These are phyloP conservation scores for Recurvirostra avosetta DNA, from an alignment of 2,113 vertebrate genomes.

Conservation along the genomic window DNA sequence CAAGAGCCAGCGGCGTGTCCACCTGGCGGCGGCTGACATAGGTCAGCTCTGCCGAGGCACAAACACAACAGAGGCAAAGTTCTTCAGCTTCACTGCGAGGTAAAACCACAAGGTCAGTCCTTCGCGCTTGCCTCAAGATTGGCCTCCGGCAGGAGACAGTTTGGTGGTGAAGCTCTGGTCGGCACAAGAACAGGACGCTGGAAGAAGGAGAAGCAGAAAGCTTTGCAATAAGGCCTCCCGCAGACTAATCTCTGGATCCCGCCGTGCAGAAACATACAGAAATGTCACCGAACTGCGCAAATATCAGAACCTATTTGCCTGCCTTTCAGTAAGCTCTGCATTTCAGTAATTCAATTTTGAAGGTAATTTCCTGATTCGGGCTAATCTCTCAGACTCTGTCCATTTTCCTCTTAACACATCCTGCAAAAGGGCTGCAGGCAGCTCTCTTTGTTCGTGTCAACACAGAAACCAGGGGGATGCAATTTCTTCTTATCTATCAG, in stretches of 20 bases:
- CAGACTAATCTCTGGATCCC: background rate
- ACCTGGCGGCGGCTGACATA: rapidly evolving
- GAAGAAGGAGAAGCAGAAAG: background rate
- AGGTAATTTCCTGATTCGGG: constrained; percentile 38
- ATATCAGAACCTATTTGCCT: background rate
- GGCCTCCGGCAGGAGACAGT: background rate
- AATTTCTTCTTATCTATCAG: background rate
- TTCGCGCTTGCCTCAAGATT: background rate
- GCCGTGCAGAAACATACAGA: background rate
- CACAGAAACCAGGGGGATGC: background rate
- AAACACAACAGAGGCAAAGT: background rate
- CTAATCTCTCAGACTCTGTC: background rate
- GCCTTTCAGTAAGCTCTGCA: constrained; percentile 13
- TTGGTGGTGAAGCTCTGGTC: background rate
- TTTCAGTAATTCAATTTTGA: constrained; percentile 35
- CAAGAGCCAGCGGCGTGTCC: background rate
- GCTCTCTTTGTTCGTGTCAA: background rate
- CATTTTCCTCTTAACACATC: background rate
- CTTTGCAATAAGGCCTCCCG: background rate
- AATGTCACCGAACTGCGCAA: constrained; percentile 26
- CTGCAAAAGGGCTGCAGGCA: background rate
- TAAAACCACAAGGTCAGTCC: constrained; percentile 2
- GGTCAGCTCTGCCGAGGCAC: background rate
- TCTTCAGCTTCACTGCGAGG: background rate
- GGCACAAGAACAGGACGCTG: background rate